These are phyloP conservation scores for Tenrec ecaudatus DNA, from an alignment of 2,113 vertebrate species.

Conservation along the genomic window DNA sequence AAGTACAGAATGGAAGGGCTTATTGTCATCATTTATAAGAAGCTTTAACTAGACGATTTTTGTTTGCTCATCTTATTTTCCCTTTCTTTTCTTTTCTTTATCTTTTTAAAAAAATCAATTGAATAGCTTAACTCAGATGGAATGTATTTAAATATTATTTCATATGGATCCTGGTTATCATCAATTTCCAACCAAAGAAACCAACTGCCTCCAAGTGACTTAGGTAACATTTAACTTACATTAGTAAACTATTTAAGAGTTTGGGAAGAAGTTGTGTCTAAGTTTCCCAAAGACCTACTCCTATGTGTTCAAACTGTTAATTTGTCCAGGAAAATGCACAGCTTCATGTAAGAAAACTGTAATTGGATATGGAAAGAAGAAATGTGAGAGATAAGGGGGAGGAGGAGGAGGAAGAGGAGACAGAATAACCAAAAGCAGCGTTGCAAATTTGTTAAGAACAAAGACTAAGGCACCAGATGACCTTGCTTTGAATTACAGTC, in stretches of 20 bases:
- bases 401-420: rapidly evolving
- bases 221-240: constrained; percentile 50
- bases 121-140: not conserved
- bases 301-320: not conserved
- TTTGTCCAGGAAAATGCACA: not conserved
- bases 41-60: constrained; percentile 55
- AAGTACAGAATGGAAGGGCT: constrained; percentile 23
- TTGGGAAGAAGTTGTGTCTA: constrained; percentile 47
- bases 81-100: too few species aligned
- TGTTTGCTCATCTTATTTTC: not conserved
- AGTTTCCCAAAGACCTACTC: not conserved
- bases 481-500: not conserved
- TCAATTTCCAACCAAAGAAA: constrained; percentile 56
- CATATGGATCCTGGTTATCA: constrained; percentile 53
- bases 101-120: too few species aligned
- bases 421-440: not conserved
- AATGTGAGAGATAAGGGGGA: not conserved
- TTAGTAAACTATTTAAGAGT: constrained; percentile 52
- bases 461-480: not conserved
- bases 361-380: too few species aligned
- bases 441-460: not conserved
- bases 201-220: constrained; percentile 55
- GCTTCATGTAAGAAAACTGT: not conserved
- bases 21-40: constrained; percentile 64
- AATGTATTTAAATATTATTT: constrained; percentile 45